phyloP scores from a whole-genome alignment of 1,140 invertebrate species.

The Antheraea pernyi region DNA sequence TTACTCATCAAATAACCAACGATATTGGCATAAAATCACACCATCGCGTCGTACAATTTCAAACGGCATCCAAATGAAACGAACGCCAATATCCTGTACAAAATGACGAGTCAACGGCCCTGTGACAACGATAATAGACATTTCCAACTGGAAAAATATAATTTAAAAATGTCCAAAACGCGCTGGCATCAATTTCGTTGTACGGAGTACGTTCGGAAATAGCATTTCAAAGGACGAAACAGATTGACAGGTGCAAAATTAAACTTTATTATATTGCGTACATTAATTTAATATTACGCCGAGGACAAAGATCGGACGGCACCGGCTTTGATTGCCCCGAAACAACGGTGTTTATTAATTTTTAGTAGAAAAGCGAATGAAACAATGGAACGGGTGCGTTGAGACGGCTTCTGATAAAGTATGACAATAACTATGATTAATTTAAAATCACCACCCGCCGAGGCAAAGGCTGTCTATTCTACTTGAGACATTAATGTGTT shows the following conservation, averaged over 20 bases:
- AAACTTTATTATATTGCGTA: slow-evolving; percentile 49
- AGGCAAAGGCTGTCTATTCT: neutral
- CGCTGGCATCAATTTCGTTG: slow-evolving; percentile 20
- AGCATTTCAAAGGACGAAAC: slow-evolving; percentile 38
- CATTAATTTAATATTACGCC: slow-evolving; percentile 44
- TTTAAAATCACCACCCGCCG: neutral
- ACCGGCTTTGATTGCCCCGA: slow-evolving; percentile 27
- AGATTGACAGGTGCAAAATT: slow-evolving; percentile 57
- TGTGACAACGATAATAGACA: neutral
- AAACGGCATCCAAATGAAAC: neutral
- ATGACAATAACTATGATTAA: neutral
- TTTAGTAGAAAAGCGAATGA: slow-evolving; percentile 21
- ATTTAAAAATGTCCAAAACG: slow-evolving; percentile 20
- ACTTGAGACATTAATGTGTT: neutral
- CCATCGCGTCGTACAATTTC: neutral
- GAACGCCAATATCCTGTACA: slow-evolving; percentile 8
- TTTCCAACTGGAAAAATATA: slow-evolving; percentile 15
- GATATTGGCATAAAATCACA: neutral
- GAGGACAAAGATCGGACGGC: slow-evolving; percentile 35
- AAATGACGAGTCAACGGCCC: neutral
- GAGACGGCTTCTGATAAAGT: slow-evolving; percentile 1
- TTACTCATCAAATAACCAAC: neutral
- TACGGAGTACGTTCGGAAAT: slow-evolving; percentile 37
- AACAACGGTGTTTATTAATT: slow-evolving; percentile 33
- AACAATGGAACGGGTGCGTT: slow-evolving; percentile 7